Base-by-base conservation (phyloP, 2,888 invertebrate genomes). In the Cecidostiba fungosa region DNA sequence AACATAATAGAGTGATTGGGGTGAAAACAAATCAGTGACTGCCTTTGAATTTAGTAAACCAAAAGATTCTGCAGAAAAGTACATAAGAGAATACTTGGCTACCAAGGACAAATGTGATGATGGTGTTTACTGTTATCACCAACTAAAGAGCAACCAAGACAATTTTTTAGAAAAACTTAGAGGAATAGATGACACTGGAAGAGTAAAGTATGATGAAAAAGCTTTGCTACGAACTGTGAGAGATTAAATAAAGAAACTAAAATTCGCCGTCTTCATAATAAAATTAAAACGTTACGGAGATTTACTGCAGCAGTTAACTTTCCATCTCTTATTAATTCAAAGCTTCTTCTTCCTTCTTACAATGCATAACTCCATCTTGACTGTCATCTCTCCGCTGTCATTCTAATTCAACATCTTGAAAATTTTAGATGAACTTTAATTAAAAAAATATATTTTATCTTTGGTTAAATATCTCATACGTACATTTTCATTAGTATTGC, bases 231-330 rank as follows among this genome's bases (percentile, higher is more conserved):
- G 29, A 59, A 59, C 76, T 79, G 32, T n/a, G 78, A 26, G 32
- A 80, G 47, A 83, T 83, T 86, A 83, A 84, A 84, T 83, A 81
- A 83, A 86, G 81, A 86, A 86, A 81, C 62, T 76, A 16, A 77
- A 84, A 84, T 81, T 80, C 76, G 8, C 77, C 70, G 59, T 78
- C 77, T 73, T 74, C 76, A 19, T 84, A 84, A 84, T 81, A 78
- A 43, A 86, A 86, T 86, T 86, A 86, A 84, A 73, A 78, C 83
- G 77, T 86, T 83, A 86, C 73, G 66, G 66, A 86, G 84, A 86
- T 86, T 86, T 86, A 86, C 81, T 66, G 47, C 73, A 10, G 73
- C 80, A 81, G 86, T 84, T 86, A 81, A 86, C 66, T 84, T 86
- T 81, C 74, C 77, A 77, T 84, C 50, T 19, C 39, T n/a, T 81